A percentile compares a stretch with the other conserved stretches of the same genome.
Evolutionary conservation across 1,140 invertebrate species (phyloP).

Genomic region (Drosophila arizonae): DNA sequence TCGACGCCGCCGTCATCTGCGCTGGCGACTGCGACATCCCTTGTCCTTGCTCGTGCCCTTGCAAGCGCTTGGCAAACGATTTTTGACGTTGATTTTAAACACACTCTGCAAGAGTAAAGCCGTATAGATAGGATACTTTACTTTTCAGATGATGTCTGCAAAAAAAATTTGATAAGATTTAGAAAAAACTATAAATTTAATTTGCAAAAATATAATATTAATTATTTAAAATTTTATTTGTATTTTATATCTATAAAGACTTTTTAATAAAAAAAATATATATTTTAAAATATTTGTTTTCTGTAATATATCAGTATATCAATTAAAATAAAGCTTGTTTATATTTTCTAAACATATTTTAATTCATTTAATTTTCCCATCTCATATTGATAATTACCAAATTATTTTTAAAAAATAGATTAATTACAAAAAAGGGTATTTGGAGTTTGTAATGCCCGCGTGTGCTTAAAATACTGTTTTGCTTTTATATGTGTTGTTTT

Average conservation of each 20-base stretch:
- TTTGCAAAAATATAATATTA: no score
- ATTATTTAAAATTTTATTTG: no score
- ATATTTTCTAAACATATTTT: no score
- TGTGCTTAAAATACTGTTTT: background rate
- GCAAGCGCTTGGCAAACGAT: conserved; percentile 33
- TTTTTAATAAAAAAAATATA: background rate
- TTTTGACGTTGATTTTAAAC: conserved; percentile 43
- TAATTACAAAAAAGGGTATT: conserved; percentile 2
- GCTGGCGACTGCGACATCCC: conserved; percentile 23
- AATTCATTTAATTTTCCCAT: no score
- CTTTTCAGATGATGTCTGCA: no score
- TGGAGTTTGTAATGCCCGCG: background rate
- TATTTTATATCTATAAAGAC: background rate
- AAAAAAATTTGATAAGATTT: no score
- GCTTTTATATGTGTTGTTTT: conserved; percentile 7
- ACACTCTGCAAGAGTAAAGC: conserved; percentile 6
- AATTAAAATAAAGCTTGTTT: no score
- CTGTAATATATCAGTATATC: no score
- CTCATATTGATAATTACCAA: no score
- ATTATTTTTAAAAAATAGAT: background rate
- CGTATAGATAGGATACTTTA: background rate
- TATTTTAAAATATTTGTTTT: no score
- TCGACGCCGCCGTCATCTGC: conserved; percentile 21
- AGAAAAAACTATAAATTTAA: background rate
- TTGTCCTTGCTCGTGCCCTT: conserved; percentile 40